These are phyloP conservation scores for Spilosoma lubricipeda DNA, from an alignment of 2,888 invertebrate species.

Conservation along the genomic window DNA sequence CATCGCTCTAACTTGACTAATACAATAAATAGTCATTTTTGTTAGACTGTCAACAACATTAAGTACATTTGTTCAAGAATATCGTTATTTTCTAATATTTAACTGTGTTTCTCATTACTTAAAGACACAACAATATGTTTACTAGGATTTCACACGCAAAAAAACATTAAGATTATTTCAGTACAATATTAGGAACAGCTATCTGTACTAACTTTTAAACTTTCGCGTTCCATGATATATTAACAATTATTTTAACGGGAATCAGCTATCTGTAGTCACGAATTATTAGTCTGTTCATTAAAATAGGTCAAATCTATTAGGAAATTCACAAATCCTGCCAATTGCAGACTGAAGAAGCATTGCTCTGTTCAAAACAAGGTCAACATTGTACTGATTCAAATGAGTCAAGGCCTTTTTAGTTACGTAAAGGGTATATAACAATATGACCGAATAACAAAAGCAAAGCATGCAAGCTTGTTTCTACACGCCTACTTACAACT, in stretches of 20 bases:
- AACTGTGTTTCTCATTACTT: not conserved
- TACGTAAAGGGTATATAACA: slow-evolving; percentile 6
- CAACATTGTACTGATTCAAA: slow-evolving; percentile 15
- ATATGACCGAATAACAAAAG: slow-evolving; percentile 20
- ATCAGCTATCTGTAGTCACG: not conserved
- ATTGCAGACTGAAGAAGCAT: not conserved
- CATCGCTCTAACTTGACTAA: not conserved
- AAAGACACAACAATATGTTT: not conserved
- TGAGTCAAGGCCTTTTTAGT: slow-evolving; percentile 12
- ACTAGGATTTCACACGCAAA: not conserved
- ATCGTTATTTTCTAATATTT: not conserved
- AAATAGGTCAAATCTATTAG: not conserved
- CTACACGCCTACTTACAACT: slow-evolving; percentile 30
- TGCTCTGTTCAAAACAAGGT: not conserved
- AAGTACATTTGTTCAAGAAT: too few relatives aligned
- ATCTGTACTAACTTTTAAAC: too few relatives aligned
- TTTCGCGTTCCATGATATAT: too few relatives aligned
- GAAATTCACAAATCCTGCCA: not conserved
- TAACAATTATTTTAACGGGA: too few relatives aligned
- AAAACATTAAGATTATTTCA: not conserved
- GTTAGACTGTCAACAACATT: too few relatives aligned
- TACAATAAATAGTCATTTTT: not conserved
- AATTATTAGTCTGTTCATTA: not conserved
- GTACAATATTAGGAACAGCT: not conserved
- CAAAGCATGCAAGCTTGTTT: slow-evolving; percentile 37